Evolutionary conservation across 1,140 invertebrate genomes (phyloP).

Genomic region (Penaeus japonicus): DNA sequence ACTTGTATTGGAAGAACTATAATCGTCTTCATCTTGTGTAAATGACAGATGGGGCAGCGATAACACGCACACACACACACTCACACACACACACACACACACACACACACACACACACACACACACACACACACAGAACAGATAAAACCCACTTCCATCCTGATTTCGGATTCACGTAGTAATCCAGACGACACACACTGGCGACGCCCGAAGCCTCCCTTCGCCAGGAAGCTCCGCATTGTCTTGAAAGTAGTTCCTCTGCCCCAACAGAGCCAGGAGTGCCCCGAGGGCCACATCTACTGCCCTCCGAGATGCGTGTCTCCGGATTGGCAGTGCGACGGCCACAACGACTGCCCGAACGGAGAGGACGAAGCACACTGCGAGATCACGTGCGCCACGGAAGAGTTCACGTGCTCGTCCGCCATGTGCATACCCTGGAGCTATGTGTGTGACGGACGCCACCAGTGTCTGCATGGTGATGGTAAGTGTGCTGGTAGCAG

Average conservation of each 20-base stretch:
- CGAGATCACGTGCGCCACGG: constrained; percentile 37
- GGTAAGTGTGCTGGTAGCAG: constrained; percentile 67
- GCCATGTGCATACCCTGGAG: constrained; percentile 71
- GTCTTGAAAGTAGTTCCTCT: not conserved
- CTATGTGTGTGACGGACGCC: constrained; percentile 84
- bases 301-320: constrained; percentile 66
- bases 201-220: too few relatives aligned
- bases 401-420: constrained; percentile 65
- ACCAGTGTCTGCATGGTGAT: constrained; percentile 85
- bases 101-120: not conserved
- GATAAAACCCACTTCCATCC: too few relatives aligned
- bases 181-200: too few relatives aligned
- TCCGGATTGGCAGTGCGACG: constrained; percentile 72
- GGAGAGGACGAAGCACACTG: constrained; percentile 66
- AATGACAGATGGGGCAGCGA: too few relatives aligned
- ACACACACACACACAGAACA: not conserved
- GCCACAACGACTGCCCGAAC: constrained; percentile 72
- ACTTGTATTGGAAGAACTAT: too few relatives aligned
- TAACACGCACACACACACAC: not conserved
- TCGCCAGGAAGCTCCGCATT: too few relatives aligned
- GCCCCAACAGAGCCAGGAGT: not conserved
- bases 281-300: constrained; percentile 21
- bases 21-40: too few relatives aligned
- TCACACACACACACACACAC: not conserved
- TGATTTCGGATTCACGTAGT: too few relatives aligned